Evolutionary conservation across 2,797 vertebrate species (phyloP).

Genomic region (Acipenser oxyrinchus): DNA sequence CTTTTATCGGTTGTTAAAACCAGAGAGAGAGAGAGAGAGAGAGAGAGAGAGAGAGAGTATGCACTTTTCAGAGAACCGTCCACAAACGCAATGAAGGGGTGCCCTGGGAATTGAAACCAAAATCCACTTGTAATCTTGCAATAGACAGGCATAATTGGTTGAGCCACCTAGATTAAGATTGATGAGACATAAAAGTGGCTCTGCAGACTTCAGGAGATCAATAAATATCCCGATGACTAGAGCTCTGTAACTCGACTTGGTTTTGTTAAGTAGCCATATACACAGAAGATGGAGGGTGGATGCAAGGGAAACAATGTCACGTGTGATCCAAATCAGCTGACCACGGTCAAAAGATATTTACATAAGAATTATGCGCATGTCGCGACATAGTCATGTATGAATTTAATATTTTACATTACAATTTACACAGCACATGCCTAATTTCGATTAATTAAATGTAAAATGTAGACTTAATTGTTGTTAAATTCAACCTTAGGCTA

Average conservation of each 20-base stretch:
- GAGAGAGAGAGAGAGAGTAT: conserved; percentile 14
- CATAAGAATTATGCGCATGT: background rate
- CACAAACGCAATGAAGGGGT: conserved; percentile 73
- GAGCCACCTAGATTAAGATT: conserved; percentile 91
- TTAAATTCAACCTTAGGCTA: no score
- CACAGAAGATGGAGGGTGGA: conserved; percentile 48
- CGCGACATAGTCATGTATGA: no score
- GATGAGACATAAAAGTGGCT: conserved; percentile 93
- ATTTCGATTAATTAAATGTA: no score
- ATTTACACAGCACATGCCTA: no score
- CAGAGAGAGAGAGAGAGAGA: conserved; percentile 13
- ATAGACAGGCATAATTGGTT: conserved; percentile 86
- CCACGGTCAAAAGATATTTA: conserved; percentile 43
- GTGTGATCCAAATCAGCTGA: conserved; percentile 68
- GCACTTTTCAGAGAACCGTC: conserved; percentile 50
- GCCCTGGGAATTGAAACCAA: conserved; percentile 85
- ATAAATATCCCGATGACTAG: conserved; percentile 70
- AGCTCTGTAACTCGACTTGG: conserved; percentile 43
- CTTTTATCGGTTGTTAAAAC: no score
- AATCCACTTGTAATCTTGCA: conserved; percentile 92
- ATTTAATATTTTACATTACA: no score
- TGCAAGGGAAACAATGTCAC: conserved; percentile 33
- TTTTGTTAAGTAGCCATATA: conserved; percentile 41
- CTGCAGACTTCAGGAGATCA: conserved; percentile 76
- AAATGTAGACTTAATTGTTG: no score